phyloP scores from a whole-genome alignment of 2,888 invertebrate species.

The Drosophila dives region DNA sequence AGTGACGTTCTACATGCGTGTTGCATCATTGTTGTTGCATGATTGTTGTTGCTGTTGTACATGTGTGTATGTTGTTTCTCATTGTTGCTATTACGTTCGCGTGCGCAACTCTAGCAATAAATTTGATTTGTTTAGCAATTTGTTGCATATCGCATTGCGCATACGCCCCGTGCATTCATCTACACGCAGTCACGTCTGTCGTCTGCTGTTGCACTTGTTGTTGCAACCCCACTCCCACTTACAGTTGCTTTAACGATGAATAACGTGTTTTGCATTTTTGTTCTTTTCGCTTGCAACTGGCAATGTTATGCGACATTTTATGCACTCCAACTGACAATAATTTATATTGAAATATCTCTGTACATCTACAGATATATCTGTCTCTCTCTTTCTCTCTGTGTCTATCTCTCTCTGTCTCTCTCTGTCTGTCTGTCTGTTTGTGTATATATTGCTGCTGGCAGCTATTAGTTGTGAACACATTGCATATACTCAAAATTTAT shows the following conservation, averaged over 20 bases:
- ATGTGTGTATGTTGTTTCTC: background rate
- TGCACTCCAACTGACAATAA: conserved; percentile 76
- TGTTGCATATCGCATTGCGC: conserved; percentile 81
- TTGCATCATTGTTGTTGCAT: conserved; percentile 28
- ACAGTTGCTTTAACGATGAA: conserved; percentile 72
- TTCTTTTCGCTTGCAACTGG: conserved; percentile 42
- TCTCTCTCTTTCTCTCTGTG: background rate
- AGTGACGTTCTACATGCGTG: conserved; percentile 67
- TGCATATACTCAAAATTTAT: conserved; percentile 19
- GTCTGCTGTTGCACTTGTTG: conserved; percentile 18
- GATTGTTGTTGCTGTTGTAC: background rate
- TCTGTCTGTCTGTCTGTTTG: conserved; percentile 1
- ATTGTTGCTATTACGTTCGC: conserved; percentile 30
- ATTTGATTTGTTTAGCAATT: conserved; percentile 80
- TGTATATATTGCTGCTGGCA: background rate
- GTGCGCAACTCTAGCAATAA: conserved; percentile 67
- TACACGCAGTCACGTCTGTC: conserved; percentile 62
- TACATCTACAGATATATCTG: conserved; percentile 28
- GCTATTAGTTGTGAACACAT: conserved; percentile 18
- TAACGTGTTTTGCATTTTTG: conserved; percentile 58
- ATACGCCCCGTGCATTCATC: conserved; percentile 78
- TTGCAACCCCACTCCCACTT: conserved; percentile 8
- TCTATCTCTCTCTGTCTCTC: conserved; percentile 1
- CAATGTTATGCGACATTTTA: conserved; percentile 70
- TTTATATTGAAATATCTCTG: conserved; percentile 75